Evolutionary conservation across 1,140 invertebrate genomes (phyloP), one percentile per base, ranked within the genome.

Genomic region (Bursaphelenchus mucronatus): DNA sequence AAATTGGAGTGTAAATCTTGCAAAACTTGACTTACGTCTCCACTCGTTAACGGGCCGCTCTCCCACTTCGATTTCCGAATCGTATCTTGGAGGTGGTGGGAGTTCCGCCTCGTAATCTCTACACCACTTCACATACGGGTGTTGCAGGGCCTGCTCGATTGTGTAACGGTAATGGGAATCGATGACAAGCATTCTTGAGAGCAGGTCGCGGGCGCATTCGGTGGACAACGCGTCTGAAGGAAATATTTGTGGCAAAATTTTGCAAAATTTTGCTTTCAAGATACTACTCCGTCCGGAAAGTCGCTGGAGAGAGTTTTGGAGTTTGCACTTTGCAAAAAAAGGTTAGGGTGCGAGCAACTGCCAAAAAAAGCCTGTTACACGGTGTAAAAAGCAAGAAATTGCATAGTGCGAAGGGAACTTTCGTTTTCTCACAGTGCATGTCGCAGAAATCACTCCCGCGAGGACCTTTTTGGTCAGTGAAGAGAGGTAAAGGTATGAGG

Each of bases 61-160:
- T 75, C 90, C 86, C 82, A 96, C 93, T 84, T 99, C 95, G 56
- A 97, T 92, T 71, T 90, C 90, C 83, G 97, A 92, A 83, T 98
- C 94, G 85, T 97, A 98, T 10, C 92, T 89, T 61, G 88, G 91
- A 47, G 94, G 93, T 56, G 94, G 90, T 64, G 94, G 94, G 49
- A 86, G 5, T 30, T 30, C 84, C 75, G 85, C 83, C 15, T 70
- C 71, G 15, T 83, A 81, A 66, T 85, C 84, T 63, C 81, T 84
- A 94, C 94, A 98, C 40, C 98, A 92, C 84, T 96, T 94, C 82
- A 99, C 97, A 84, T 99, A 99, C 62, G 94, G 93, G 85, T 98
- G 96, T 81, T 92, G 86, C 66, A 99, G 86, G 66, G 96, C 96
- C 75, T 97, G 92, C 81, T 97, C 92, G 19, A 98, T 94, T 51